phyloP scores from a whole-genome alignment of 2,113 vertebrate species.

The Lipophrys pholis region DNA sequence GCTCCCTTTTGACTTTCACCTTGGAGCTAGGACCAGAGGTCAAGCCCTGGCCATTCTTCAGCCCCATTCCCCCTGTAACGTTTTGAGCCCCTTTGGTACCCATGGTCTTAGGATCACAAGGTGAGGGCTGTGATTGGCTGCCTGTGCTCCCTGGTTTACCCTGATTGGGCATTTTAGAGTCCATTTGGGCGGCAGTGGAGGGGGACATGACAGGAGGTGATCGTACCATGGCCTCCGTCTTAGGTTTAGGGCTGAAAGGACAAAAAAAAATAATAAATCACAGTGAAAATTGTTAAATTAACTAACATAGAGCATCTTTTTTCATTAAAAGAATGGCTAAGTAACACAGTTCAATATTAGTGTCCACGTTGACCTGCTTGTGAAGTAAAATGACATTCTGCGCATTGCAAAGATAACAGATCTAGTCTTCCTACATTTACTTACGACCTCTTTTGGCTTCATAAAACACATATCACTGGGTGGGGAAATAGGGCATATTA shows the following conservation, averaged over 20 bases:
- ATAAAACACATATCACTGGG: constrained; percentile 13
- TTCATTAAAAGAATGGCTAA: neutral
- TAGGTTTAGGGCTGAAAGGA: constrained; percentile 94
- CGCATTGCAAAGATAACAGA: neutral
- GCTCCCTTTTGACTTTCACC: constrained; percentile 97
- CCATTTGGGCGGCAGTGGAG: constrained; percentile 97
- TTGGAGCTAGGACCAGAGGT: constrained; percentile 95
- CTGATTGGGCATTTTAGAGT: constrained; percentile 99
- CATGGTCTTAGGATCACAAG: constrained; percentile 92
- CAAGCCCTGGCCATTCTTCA: constrained; percentile 92
- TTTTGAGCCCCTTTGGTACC: constrained; percentile 87
- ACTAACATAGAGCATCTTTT: neutral
- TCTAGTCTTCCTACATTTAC: constrained; percentile 7
- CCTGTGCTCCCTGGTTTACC: constrained; percentile 95
- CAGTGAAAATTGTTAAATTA: neutral
- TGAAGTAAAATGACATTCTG: neutral
- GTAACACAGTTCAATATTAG: neutral
- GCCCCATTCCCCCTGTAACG: constrained; percentile 93
- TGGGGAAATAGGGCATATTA: constrained; percentile 22
- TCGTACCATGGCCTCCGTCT: constrained; percentile 99
- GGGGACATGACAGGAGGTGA: constrained; percentile 99
- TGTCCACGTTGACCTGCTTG: neutral
- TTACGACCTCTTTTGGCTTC: constrained; percentile 21
- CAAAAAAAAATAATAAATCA: neutral
- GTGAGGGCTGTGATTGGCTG: constrained; percentile 97